Base-by-base conservation (phyloP, 2,888 invertebrate species). In the Scaptomyza flava region DNA sequence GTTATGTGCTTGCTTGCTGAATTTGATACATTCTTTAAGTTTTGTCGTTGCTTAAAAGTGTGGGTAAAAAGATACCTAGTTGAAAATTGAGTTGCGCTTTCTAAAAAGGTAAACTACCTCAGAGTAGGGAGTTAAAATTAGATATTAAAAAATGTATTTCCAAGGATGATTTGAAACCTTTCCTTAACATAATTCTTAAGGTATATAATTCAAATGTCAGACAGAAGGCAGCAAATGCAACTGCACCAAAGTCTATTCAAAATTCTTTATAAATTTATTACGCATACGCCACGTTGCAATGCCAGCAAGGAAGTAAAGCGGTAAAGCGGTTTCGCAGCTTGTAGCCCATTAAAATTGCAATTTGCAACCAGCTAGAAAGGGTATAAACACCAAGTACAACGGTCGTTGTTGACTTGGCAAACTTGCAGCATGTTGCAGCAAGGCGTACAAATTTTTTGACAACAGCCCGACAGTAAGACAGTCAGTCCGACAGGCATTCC, bases 331-430 rank as follows among this genome's bases (percentile, higher is more conserved):
- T 52, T 50, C 51, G 50, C 57, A 66, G 48, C 64, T 59, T 68
- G 73, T 59, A 59, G 73, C 60, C 69, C 66, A 74, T 74, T 75
- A 75, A 74, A 74, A 74, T 70, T 66, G 70, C 75, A 74, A 74
- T 69, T 74, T 57, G 62, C 64, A 68, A 56, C 34, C 34, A 45
- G 59, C 5, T 7, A 31, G 31, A 68, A 57, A 47, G 17, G 38
- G 14, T 38, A 38, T 38, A 38, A 14, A 8, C 14, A 38, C 6
- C 36, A 9, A 27, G 27, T 31, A 9, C 31, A 46, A 36, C 36
- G 36, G 12, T 11, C 9, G 31, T 7, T 23, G 23, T 23, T 23
- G 23, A 23, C 23, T 23, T 11, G 20, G 45, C 45, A 48, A 74
- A 66, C 70, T 66, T 69, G 69, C 64, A 71, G 66, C 80, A 83